Percentiles rank a stretch among this genome's conserved stretches.
Conservation (phyloP, 37 sponge, comb jelly and placozoan species). For the Ianthella basta region DNA sequence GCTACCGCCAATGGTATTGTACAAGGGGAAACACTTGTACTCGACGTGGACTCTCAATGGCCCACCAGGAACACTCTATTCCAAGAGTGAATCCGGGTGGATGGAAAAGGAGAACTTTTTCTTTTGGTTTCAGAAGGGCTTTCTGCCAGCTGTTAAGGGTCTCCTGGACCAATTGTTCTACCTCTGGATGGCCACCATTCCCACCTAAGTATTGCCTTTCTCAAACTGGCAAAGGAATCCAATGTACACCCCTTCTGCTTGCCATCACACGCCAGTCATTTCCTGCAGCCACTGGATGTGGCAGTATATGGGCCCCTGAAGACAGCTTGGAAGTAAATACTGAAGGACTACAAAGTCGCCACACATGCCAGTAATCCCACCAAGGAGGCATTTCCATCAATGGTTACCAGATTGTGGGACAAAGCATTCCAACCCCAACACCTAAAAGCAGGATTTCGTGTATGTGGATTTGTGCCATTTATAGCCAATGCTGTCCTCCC, state of each 20-base stretch:
- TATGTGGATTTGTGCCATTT: slow-evolving; percentile 29
- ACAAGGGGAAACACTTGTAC: slow-evolving; percentile 43
- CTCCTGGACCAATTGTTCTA: background rate
- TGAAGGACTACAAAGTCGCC: slow-evolving; percentile 6
- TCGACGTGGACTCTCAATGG: slow-evolving; percentile 17
- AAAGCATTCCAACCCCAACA: slow-evolving; percentile 21
- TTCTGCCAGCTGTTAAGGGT: slow-evolving; percentile 18
- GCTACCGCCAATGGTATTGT: slow-evolving; percentile 33
- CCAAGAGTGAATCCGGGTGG: slow-evolving; percentile 30
- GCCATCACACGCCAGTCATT: background rate
- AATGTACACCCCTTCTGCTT: background rate
- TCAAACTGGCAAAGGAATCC: background rate
- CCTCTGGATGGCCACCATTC: slow-evolving; percentile 10
- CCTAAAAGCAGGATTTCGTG: slow-evolving; percentile 26
- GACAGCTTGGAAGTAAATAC: slow-evolving; percentile 25
- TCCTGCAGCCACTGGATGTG: slow-evolving; percentile 43
- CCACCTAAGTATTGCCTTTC: background rate
- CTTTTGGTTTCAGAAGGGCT: slow-evolving; percentile 22
- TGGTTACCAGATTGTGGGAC: background rate
- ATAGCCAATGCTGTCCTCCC: background rate
- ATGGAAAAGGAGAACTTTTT: slow-evolving; percentile 38
- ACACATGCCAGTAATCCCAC: background rate
- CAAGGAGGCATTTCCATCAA: slow-evolving; percentile 24
- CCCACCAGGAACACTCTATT: slow-evolving; percentile 35
- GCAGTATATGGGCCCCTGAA: slow-evolving; percentile 31